Percentiles rank a stretch among this genome's conserved stretches.
Evolutionary conservation across 2,888 invertebrate species (phyloP).

Genomic region (Mimachlamys varia): DNA sequence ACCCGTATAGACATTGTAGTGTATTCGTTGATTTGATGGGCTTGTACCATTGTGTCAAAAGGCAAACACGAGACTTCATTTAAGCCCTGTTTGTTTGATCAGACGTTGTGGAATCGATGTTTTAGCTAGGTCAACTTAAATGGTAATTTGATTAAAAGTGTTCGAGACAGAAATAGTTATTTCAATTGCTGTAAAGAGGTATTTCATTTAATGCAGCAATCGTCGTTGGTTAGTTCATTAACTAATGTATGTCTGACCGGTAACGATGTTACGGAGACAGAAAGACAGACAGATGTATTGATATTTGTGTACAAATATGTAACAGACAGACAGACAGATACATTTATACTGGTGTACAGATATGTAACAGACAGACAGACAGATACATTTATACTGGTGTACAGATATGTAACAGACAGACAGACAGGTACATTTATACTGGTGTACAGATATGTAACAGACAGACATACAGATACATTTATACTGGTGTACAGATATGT

Average conservation of each 20-base stretch:
- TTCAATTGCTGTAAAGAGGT: neutral
- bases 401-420: neutral
- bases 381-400: no score
- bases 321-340: no score
- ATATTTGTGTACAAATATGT: neutral
- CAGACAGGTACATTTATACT: no score
- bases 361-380: no score
- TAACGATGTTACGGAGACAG: neutral
- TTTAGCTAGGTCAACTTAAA: neutral
- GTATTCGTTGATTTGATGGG: neutral
- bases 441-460: neutral
- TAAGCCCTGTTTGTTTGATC: neutral
- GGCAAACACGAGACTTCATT: constrained; percentile 15
- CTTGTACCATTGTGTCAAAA: neutral
- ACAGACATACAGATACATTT: no score
- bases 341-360: neutral
- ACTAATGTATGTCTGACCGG: neutral
- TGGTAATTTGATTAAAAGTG: constrained; percentile 4
- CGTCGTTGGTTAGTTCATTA: neutral
- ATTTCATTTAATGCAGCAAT: neutral
- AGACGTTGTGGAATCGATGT: neutral
- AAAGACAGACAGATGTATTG: neutral
- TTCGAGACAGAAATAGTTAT: neutral
- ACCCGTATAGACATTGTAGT: neutral
- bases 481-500: neutral